These are phyloP conservation scores for Lysandra coridon DNA, from an alignment of 2,888 invertebrate genomes.

Conservation along the genomic window DNA sequence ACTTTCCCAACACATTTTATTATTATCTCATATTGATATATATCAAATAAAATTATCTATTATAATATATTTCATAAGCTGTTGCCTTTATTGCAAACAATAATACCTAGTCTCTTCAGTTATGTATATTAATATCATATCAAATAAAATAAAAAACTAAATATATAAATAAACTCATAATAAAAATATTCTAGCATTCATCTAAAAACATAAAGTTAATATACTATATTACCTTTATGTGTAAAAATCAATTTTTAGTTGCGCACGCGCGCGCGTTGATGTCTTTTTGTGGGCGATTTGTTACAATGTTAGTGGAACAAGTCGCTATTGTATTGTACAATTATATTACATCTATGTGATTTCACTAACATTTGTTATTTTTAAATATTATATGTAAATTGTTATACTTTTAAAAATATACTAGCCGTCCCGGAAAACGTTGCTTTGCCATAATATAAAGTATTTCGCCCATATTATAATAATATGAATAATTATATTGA, in stretches of 20 bases:
- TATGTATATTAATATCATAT: not conserved
- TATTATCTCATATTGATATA: no score
- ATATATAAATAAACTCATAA: not conserved
- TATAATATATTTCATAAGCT: no score
- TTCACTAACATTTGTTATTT: not conserved
- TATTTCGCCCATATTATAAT: no score
- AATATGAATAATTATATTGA: no score
- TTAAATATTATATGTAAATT: not conserved
- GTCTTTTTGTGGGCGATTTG: not conserved
- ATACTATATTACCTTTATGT: not conserved
- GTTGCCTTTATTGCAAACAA: no score
- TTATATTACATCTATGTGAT: not conserved
- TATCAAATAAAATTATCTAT: no score
- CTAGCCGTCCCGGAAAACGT: no score
- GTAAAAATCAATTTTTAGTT: not conserved
- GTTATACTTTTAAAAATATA: no score
- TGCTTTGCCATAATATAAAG: no score
- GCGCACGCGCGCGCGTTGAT: not conserved
- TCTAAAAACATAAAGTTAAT: not conserved
- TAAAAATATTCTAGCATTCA: not conserved
- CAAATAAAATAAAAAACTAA: not conserved
- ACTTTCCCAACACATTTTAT: no score
- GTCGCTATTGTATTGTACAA: not conserved
- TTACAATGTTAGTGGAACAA: constrained; percentile 6
- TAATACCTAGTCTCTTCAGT: no score